Evolutionary conservation across 2,888 invertebrate genomes (phyloP), one percentile per base, ranked within the genome.

Genomic region (Cryptocheilus praepositus): DNA sequence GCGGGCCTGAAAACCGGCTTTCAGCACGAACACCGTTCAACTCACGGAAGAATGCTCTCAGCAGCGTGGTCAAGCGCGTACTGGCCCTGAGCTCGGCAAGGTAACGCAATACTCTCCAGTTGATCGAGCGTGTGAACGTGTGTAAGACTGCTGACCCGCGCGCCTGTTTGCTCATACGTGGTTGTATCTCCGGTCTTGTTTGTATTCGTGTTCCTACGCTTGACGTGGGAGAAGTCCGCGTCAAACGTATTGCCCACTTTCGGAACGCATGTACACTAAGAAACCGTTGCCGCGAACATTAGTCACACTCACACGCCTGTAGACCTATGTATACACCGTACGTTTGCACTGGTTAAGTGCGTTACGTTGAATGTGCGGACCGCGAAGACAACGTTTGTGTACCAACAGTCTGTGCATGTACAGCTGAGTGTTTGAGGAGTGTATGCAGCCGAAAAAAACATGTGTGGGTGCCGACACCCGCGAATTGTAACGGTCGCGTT

Each of bases 51-150:
- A 76, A 64, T 73, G 70, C 70, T 81, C 76, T 76, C 84, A 62
- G 74, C 67, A 77, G 78, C 85, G 86, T 85, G 85, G 86, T 84
- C 86, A 86, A 85, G 74, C 81, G 79, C 79, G 74, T 73, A 86
- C 86, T 86, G 86, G 77, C 77, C 79, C 77, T 72, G 68, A 79
- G 74, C 70, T 79, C 76, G 75, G 78, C 79, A 83, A 85, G 84
- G 84, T 86, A 86, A 86, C 80, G 81, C 77, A 81, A 85, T 84
- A 81, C 81, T 82, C 82, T 83, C 74, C 80, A 81, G 81, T 83
- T 86, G 85, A 86, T 86, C 83, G 82, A 85, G 81, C 80, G 76
- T 81, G 80, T 72, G 80, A 82, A 81, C 79, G 81, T 74, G 79
- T 73, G 73, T 77, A 69, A 80, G 36, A 80, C 76, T 66, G 65